phyloP scores from a whole-genome alignment of 2,113 vertebrate species.

The Calypte anna region DNA sequence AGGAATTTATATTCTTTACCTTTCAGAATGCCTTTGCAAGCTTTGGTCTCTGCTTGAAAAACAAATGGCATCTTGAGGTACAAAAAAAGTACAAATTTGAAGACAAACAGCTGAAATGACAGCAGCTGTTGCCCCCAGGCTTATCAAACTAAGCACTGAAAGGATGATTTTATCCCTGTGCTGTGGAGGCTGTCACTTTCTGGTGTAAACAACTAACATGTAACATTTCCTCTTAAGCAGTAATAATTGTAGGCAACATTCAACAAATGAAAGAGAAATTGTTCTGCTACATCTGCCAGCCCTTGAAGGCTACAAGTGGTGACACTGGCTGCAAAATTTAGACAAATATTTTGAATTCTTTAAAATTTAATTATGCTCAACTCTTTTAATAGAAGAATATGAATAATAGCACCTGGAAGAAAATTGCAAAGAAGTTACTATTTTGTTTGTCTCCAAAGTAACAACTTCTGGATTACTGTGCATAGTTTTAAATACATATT shows the following conservation, averaged over 20 bases:
- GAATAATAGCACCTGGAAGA: neutral
- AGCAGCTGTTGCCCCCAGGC: constrained; percentile 48
- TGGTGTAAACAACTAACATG: constrained; percentile 19
- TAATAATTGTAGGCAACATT: constrained; percentile 20
- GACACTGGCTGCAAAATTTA: neutral
- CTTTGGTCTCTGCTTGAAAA: constrained; percentile 11
- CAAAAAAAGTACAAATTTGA: neutral
- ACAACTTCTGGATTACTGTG: neutral
- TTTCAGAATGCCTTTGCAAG: neutral
- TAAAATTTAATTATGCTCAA: neutral
- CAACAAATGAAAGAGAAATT: neutral
- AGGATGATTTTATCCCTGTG: constrained; percentile 9
- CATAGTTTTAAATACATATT: neutral
- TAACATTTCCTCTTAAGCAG: constrained; percentile 2
- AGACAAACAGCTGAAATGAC: constrained; percentile 40
- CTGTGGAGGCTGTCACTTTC: neutral
- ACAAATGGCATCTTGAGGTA: constrained; percentile 28
- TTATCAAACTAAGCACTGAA: constrained; percentile 29
- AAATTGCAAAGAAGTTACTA: neutral
- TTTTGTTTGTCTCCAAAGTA: neutral
- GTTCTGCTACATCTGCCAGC: neutral
- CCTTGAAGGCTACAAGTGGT: neutral
- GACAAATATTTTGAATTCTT: neutral
- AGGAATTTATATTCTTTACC: constrained; percentile 11
- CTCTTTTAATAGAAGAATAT: neutral